Base-by-base conservation (phyloP, 2,113 vertebrate genomes). In the Cyprinodon brontotheroides region DNA sequence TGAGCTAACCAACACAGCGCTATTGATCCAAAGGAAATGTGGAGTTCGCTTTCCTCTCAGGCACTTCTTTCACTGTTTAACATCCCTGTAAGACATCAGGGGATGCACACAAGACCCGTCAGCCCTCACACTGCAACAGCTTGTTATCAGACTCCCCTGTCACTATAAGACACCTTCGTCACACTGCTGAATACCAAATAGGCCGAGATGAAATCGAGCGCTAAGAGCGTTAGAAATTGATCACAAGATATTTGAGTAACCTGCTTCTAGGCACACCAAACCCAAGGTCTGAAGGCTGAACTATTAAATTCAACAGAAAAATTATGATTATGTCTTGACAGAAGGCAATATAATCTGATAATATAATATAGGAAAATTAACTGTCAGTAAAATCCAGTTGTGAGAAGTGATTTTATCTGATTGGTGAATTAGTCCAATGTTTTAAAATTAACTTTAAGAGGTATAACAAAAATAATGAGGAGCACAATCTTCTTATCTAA, bases 171-270 rank as follows among this genome's bases (percentile, higher is more conserved):
- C 84, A 80, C 84, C 84, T 80, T 72, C n/a, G 29, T 79, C 86
- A 84, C 37, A 14, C 82, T 74, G 78, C 71, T 82, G 87, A 84
- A 88, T 85, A 82, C 81, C 80, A 85, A 91, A 83, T 57, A 81
- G 73, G 78, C 70, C 43, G 47, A 75, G 47, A 71, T 80, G 68
- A 88, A 87, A 88, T 60, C 45, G 74, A 82, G 75, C 73, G 20
- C 69, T 13, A 20, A 29, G 71, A 1, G 69, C 77, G 71, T 78
- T 72, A 77, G 72, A 72, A 80, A 82, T 76, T 77, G 61, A 87
- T 68, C 74, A 85, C 67, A 29, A 50, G 67, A 83, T 69, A 77
- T 70, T 17, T 2, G 39, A 70, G 72, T 72, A 50, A 68, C 59
- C 75, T 11, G 4, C 65, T 85, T 83, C 81, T 53, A 66, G 61